Evolutionary conservation across 2,888 invertebrate genomes (phyloP).

Genomic region (Acanthosepion pharaonis): DNA sequence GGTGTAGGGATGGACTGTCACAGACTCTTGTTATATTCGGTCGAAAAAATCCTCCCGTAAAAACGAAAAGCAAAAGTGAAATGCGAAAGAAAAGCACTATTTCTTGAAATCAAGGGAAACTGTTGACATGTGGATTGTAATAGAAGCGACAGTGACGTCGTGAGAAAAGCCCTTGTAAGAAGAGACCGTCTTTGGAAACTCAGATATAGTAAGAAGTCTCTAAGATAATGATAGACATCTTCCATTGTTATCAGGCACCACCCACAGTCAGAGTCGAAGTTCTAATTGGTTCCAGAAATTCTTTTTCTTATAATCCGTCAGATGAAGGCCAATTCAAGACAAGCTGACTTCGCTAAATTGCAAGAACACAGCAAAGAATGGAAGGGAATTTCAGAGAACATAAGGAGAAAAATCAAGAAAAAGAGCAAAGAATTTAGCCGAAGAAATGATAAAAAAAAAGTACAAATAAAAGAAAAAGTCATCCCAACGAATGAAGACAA

Average conservation of each 20-base stretch:
- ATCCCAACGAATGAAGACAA: background rate
- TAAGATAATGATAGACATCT: slow-evolving; percentile 12
- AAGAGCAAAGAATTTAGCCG: background rate
- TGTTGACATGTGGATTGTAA: slow-evolving; percentile 33
- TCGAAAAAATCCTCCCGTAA: background rate
- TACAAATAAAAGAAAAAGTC: background rate
- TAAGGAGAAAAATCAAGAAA: background rate
- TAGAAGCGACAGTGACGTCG: background rate
- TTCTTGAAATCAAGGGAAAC: slow-evolving; percentile 11
- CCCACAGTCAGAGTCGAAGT: background rate
- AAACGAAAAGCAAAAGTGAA: background rate
- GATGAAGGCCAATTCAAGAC: background rate
- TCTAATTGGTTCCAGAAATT: slow-evolving; percentile 9
- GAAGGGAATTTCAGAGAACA: background rate
- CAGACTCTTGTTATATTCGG: background rate
- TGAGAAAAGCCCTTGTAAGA: background rate
- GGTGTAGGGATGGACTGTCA: background rate
- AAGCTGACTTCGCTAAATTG: background rate
- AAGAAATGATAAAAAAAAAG: background rate
- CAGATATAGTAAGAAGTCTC: background rate
- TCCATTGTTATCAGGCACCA: slow-evolving; percentile 21
- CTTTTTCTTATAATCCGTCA: background rate
- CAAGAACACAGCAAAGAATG: background rate
- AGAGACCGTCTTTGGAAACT: background rate
- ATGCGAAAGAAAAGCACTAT: background rate